Evolutionary conservation across 1,140 invertebrate genomes (phyloP).

Genomic region (Drosophila pachea): DNA sequence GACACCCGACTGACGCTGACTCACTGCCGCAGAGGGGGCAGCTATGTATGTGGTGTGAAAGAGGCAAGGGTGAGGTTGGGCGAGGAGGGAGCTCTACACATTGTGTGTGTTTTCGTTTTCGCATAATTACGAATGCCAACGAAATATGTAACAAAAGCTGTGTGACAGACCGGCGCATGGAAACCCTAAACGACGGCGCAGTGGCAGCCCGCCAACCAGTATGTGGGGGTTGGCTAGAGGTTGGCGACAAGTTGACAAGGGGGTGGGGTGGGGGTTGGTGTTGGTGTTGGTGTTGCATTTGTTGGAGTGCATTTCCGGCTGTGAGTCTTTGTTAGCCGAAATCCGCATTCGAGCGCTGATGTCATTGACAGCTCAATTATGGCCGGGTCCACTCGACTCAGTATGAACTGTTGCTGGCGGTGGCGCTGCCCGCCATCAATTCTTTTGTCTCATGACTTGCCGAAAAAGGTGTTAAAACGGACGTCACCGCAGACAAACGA

Average conservation of each 20-base stretch:
- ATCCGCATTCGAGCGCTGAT: conserved; percentile 33
- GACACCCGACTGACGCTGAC: conserved; percentile 40
- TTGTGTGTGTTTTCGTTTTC: conserved; percentile 68
- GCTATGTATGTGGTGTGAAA: background rate
- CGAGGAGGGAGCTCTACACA: conserved; percentile 32
- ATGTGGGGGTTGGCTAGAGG: too few relatives aligned
- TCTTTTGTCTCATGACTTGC: conserved; percentile 66
- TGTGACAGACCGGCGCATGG: conserved; percentile 52
- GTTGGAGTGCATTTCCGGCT: conserved; percentile 59
- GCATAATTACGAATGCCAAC: conserved; percentile 61
- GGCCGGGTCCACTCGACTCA: conserved; percentile 31
- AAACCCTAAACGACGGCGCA: conserved; percentile 50
- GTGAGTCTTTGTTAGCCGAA: conserved; percentile 44
- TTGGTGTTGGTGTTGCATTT: conserved; percentile 46
- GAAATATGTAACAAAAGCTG: conserved; percentile 69
- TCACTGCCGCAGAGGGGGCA: conserved; percentile 20
- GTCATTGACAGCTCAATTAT: conserved; percentile 70
- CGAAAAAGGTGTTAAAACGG: conserved; percentile 66
- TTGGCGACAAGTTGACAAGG: too few relatives aligned
- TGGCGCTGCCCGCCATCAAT: conserved; percentile 58
- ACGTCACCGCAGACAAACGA: conserved; percentile 31
- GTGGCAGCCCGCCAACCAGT: too few relatives aligned
- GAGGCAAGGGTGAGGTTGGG: background rate
- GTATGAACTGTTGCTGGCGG: conserved; percentile 28
- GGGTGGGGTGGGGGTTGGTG: background rate